These are phyloP conservation scores for Acrocera orbiculus DNA, from an alignment of 2,888 invertebrate genomes.

Conservation along the genomic window DNA sequence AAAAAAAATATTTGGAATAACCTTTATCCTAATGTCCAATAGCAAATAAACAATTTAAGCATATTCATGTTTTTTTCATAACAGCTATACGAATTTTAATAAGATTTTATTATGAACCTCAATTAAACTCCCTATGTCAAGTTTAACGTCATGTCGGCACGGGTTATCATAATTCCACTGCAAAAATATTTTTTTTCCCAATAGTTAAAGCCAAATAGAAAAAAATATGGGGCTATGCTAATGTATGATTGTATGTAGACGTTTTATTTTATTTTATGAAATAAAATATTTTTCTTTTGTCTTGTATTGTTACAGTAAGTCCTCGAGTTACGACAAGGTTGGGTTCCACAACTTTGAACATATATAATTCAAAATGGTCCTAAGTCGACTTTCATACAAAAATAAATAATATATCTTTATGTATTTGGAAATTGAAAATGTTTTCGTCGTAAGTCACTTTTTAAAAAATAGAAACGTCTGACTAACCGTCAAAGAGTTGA, in stretches of 20 bases:
- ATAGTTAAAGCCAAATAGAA: background rate
- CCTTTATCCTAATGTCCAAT: background rate
- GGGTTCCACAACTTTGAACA: too few species aligned
- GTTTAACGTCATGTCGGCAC: slow-evolving; percentile 1
- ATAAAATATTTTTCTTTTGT: background rate
- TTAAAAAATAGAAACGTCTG: too few species aligned
- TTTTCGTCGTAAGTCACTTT: too few species aligned
- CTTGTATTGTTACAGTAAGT: too few species aligned
- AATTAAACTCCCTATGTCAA: background rate
- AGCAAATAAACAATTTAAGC: background rate
- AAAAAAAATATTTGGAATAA: too few species aligned
- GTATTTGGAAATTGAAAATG: too few species aligned
- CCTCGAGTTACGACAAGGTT: too few species aligned
- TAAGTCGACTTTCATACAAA: too few species aligned
- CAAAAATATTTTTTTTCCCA: background rate
- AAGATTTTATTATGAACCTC: background rate
- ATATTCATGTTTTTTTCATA: background rate
- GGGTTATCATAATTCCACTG: background rate
- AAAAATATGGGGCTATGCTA: background rate
- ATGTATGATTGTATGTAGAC: background rate
- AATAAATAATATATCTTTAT: too few species aligned
- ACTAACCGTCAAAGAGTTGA: too few species aligned
- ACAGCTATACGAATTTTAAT: background rate
- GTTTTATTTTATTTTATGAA: too few species aligned
- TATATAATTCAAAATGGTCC: too few species aligned